Evolutionary conservation across 2,113 vertebrate genomes (phyloP).

Genomic region (Osmerus mordax): DNA sequence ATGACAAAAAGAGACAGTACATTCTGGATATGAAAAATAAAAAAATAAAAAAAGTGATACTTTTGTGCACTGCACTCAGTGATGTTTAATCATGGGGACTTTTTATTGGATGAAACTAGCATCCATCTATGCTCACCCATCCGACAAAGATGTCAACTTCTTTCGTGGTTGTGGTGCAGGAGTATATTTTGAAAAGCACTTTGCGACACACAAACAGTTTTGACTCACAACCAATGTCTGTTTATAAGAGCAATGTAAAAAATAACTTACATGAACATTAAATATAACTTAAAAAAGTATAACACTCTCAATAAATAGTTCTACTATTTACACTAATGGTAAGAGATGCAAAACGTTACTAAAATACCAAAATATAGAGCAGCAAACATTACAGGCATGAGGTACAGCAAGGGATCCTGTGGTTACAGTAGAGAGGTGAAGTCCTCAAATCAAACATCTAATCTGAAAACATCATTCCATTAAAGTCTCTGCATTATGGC

Average conservation of each 20-base stretch:
- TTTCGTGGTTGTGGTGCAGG: constrained; percentile 40
- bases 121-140: constrained; percentile 41
- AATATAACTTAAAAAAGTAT: constrained; percentile 99
- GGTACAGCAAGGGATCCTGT: constrained; percentile 90
- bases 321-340: constrained; percentile 99
- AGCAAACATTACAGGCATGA: constrained; percentile 97
- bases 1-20: constrained; percentile 43
- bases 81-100: constrained; percentile 43
- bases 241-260: constrained; percentile 91
- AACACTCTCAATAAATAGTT: constrained; percentile 99
- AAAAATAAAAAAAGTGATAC: constrained; percentile 28
- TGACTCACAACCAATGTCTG: constrained; percentile 70
- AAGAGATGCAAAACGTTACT: constrained; percentile 91
- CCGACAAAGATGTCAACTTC: constrained; percentile 36
- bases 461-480: constrained; percentile 75
- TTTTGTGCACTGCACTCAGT: constrained; percentile 49
- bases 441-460: constrained; percentile 77
- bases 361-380: constrained; percentile 87
- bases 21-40: constrained; percentile 51
- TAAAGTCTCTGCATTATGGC: constrained; percentile 70
- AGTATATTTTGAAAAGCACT: constrained; percentile 73
- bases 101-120: constrained; percentile 49
- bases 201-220: constrained; percentile 57
- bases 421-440: constrained; percentile 87
- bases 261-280: constrained; percentile 99